Percentiles rank a stretch among this genome's conserved stretches.
Evolutionary conservation across 92 coral and sea anemone species (phyloP).

Genomic region (Porites divaricata): DNA sequence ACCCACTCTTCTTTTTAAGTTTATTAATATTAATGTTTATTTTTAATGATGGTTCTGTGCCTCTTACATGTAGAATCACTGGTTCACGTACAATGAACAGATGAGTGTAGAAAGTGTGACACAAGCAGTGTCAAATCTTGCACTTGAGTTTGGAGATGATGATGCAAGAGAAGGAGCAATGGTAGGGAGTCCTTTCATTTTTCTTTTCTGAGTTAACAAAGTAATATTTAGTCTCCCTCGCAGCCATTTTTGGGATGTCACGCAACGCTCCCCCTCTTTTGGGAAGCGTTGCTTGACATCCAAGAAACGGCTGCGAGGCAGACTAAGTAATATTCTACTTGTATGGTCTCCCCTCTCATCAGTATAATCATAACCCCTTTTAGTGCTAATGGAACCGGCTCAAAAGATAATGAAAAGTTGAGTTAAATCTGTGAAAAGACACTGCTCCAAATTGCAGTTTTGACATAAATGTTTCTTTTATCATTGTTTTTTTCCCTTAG

Average conservation of each 20-base stretch:
- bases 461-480: not conserved
- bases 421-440: no score
- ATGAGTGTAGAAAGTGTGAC: constrained; percentile 97
- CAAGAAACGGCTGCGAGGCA: no score
- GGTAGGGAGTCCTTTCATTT: constrained; percentile 44
- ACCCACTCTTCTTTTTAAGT: not conserved
- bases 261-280: no score
- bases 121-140: constrained; percentile 98
- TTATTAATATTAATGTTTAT: not conserved
- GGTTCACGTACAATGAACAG: constrained; percentile 98
- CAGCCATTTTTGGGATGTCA: no score
- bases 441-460: not conserved
- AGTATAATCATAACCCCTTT: no score
- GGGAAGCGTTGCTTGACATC: no score
- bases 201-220: not conserved
- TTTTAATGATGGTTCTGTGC: not conserved
- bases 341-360: no score
- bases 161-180: constrained; percentile 98
- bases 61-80: constrained; percentile 88
- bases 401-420: no score
- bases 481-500: constrained; percentile 29
- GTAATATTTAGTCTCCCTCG: no score
- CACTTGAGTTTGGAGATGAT: constrained; percentile 99
- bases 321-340: no score
- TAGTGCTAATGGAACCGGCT: no score